These are phyloP conservation scores for Crossaster papposus DNA, from an alignment of 53 echinoderm and acorn worm species.

Conservation along the genomic window DNA sequence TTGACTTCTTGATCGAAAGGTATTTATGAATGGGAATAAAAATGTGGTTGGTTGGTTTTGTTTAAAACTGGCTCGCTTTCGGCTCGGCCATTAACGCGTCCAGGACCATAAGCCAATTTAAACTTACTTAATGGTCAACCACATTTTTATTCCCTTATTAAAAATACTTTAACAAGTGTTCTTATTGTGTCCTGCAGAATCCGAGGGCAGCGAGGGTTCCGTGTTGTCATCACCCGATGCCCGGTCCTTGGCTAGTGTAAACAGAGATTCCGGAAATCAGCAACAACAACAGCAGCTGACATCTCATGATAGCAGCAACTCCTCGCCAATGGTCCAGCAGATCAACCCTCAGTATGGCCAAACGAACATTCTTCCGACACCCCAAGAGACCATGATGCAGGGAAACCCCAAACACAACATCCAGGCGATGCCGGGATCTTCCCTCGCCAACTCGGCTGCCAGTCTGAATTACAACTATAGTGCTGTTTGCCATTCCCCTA, in stretches of 20 bases:
- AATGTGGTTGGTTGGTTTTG: too few relatives aligned
- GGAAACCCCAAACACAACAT: conserved; percentile 40
- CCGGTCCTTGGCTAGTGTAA: conserved; percentile 29
- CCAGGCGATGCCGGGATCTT: conserved; percentile 12
- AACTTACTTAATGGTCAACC: too few relatives aligned
- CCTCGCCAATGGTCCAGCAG: not conserved
- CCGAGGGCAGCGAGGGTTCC: conserved; percentile 90
- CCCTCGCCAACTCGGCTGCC: conserved; percentile 16
- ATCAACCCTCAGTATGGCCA: conserved; percentile 5
- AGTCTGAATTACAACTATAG: conserved; percentile 34
- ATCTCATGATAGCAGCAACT: not conserved
- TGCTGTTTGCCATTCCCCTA: not conserved
- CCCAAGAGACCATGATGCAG: conserved; percentile 3
- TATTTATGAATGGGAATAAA: too few relatives aligned
- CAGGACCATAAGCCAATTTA: too few relatives aligned
- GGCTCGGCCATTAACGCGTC: too few relatives aligned
- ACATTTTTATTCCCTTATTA: too few relatives aligned
- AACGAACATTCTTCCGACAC: not conserved
- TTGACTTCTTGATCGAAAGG: too few relatives aligned
- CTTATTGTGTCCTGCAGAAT: conserved; percentile 66
- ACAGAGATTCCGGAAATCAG: conserved; percentile 23
- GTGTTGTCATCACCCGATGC: conserved; percentile 70
- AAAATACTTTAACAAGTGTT: too few relatives aligned
- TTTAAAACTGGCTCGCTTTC: too few relatives aligned
- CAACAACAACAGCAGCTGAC: conserved; percentile 40